phyloP scores from a whole-genome alignment of 2,888 invertebrate species.

The Eurytoma californica region DNA sequence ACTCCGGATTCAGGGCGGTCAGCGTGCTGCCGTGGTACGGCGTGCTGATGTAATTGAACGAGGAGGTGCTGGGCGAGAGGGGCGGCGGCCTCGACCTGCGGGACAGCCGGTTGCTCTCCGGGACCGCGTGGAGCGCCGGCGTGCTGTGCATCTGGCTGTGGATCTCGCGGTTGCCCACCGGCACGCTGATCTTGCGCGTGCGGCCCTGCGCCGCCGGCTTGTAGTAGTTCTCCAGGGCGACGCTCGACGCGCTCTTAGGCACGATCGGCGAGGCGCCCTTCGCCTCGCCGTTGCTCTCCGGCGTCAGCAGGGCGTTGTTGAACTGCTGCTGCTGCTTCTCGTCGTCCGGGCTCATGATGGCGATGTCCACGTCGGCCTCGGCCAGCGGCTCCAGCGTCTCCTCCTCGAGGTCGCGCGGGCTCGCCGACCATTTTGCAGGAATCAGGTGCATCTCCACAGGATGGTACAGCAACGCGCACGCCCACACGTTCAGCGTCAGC shows the following conservation, averaged over 20 bases:
- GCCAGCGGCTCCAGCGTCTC: constrained; percentile 45
- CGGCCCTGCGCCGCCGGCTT: constrained; percentile 74
- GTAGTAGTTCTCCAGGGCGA: constrained; percentile 79
- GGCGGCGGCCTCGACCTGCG: constrained; percentile 75
- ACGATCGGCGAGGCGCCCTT: constrained; percentile 64
- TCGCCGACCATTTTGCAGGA: constrained; percentile 17
- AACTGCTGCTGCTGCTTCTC: constrained; percentile 64
- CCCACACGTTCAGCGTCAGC: constrained; percentile 88
- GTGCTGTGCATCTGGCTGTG: constrained; percentile 81
- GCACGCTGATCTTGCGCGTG: constrained; percentile 79
- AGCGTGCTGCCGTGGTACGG: constrained; percentile 91
- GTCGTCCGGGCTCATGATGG: constrained; percentile 66
- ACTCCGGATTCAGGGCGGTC: constrained; percentile 83
- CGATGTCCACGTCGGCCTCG: constrained; percentile 61
- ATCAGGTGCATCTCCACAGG: constrained; percentile 90
- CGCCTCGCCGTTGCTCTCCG: constrained; percentile 27
- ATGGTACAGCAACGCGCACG: constrained; percentile 89
- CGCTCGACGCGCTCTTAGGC: constrained; percentile 82
- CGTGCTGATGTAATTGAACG: constrained; percentile 89
- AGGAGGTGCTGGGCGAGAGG: constrained; percentile 86
- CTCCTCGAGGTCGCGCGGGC: constrained; percentile 21
- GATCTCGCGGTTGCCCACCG: constrained; percentile 77
- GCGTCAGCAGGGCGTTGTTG: constrained; percentile 55
- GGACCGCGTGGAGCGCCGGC: constrained; percentile 82
- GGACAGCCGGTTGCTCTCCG: constrained; percentile 68